Conservation (phyloP, 1,140 invertebrate genomes). For the Oryctes rhinoceros region DNA sequence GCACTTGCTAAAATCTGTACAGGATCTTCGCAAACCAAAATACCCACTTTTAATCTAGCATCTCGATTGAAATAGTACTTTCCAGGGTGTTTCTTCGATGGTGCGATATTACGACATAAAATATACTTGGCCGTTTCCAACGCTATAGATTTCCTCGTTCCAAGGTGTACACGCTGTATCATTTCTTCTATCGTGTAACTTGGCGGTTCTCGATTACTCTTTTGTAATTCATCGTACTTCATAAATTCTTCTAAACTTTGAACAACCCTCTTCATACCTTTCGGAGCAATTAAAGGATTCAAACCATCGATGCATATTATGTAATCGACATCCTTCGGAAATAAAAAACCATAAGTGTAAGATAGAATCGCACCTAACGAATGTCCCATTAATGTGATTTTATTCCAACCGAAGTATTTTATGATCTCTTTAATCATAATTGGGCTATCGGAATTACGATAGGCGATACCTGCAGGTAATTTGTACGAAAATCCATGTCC, state of each 20-base stretch:
- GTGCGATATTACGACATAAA: slow-evolving; percentile 64
- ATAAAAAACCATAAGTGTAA: slow-evolving; percentile 67
- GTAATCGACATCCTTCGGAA: slow-evolving; percentile 69
- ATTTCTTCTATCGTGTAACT: slow-evolving; percentile 68
- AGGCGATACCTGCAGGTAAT: slow-evolving; percentile 69
- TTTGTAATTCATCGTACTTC: slow-evolving; percentile 61
- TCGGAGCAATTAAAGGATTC: slow-evolving; percentile 60
- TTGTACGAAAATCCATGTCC: slow-evolving; percentile 76
- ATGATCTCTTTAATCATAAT: slow-evolving; percentile 28
- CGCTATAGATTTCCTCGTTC: slow-evolving; percentile 64
- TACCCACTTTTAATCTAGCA: slow-evolving; percentile 41
- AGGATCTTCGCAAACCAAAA: slow-evolving; percentile 42
- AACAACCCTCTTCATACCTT: slow-evolving; percentile 53
- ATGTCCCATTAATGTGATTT: slow-evolving; percentile 60
- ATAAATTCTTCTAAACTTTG: slow-evolving; percentile 63
- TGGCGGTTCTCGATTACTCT: slow-evolving; percentile 63
- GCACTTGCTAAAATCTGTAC: slow-evolving; percentile 60
- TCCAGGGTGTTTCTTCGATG: slow-evolving; percentile 61
- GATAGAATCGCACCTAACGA: slow-evolving; percentile 71
- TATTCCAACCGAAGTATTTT: slow-evolving; percentile 38
- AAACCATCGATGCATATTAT: slow-evolving; percentile 72
- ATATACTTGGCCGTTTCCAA: slow-evolving; percentile 66
- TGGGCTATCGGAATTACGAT: slow-evolving; percentile 57
- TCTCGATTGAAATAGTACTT: slow-evolving; percentile 42
- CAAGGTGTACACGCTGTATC: slow-evolving; percentile 64